phyloP scores from a whole-genome alignment of 2,888 invertebrate species.

The Pseudeuparius sepicola region DNA sequence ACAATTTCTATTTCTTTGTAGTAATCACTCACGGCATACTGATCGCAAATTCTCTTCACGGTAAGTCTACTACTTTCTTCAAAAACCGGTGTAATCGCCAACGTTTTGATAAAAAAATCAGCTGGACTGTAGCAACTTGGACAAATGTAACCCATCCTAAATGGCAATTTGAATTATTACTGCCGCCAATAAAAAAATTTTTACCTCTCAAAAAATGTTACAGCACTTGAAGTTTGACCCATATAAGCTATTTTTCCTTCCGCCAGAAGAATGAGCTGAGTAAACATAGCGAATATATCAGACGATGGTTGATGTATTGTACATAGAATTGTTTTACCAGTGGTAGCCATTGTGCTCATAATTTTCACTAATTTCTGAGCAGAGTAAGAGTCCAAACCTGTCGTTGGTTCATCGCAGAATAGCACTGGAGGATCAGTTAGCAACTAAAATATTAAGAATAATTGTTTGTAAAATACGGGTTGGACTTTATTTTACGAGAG shows the following conservation, averaged over 20 bases:
- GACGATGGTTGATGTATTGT: conserved; percentile 94
- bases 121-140: conserved; percentile 82
- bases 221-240: conserved; percentile 57
- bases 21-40: conserved; percentile 67
- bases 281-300: conserved; percentile 75
- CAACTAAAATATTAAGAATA: conserved; percentile 42
- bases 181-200: conserved; percentile 7
- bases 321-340: conserved; percentile 79
- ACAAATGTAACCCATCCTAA: conserved; percentile 52
- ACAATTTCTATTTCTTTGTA: conserved; percentile 67
- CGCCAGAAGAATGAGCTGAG: conserved; percentile 66
- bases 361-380: conserved; percentile 74
- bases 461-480: conserved; percentile 4
- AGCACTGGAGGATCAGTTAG: conserved; percentile 84
- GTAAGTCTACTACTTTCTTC: conserved; percentile 62
- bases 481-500: conserved; percentile 6
- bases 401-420: conserved; percentile 95
- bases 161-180: conserved; percentile 1
- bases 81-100: conserved; percentile 69
- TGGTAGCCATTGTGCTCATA: conserved; percentile 57
- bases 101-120: conserved; percentile 76
- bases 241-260: conserved; percentile 81
- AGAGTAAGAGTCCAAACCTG: conserved; percentile 85
- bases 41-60: conserved; percentile 64
- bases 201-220: conserved; percentile 61